Base-by-base conservation (phyloP, 1,140 invertebrate species). In the Eulimnadia texana region DNA sequence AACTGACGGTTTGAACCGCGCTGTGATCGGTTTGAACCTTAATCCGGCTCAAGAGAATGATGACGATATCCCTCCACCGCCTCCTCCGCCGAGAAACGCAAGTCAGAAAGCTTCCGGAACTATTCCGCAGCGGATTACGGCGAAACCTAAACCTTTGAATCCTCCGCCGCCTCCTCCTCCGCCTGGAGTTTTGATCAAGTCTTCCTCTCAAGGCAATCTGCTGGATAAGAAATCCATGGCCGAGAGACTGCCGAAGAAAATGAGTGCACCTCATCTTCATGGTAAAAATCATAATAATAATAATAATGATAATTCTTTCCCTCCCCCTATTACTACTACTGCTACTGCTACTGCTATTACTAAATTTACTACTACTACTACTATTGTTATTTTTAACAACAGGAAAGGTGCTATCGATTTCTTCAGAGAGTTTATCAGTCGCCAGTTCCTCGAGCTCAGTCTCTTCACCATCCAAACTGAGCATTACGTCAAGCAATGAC, bases 401-500 rank as follows among this genome's bases (percentile, higher is more conserved):
- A 29, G 51, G 23, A 11, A 52, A 61, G 16, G 60, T 28, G 64
- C 66, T 61, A 28, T 68, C 42, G 57, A 62, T 22, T 27, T 63
- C 55, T 22, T 50, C 28, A 57, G 66, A 64, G 56, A 63, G 33
- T 58, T 29, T 59, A 28, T 52, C 57, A n/a, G 25, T 19, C 1
- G 50, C 24, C 13, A 49, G 22, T 29, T 23, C 49, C n/a, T 27
- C 22, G 20, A 61, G 60, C 53, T 23, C 63, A 50, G 51, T 63
- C 19, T 63, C 59, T 10, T 67, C 65, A 22, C 66, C 66, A 19
- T 68, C 67, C n/a, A 68, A 68, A 52, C 63, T 64, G 59, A 68
- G 67, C 58, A 61, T 68, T 33, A 64, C 65, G 33, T 68, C 67
- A 19, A 68, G 67, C 53, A 68, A 67, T 49, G 68, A 70, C 56